Evolutionary conservation across 2,797 vertebrate species (phyloP).

Genomic region (Sebastes matsubarae): DNA sequence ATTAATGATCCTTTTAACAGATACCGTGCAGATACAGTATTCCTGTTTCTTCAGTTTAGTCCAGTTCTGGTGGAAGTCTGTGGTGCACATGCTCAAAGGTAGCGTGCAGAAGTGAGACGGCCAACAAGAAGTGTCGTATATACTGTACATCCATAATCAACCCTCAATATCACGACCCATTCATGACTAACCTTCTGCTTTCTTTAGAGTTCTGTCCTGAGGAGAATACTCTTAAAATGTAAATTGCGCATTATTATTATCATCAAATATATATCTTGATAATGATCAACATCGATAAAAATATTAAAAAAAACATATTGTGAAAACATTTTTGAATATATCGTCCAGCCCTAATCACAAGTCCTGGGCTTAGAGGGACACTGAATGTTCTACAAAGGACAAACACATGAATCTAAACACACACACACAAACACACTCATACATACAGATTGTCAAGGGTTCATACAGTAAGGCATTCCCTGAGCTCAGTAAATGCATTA

Average conservation of each 20-base stretch:
- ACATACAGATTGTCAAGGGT: neutral
- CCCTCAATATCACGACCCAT: neutral
- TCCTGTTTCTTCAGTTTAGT: neutral
- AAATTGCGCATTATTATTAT: neutral
- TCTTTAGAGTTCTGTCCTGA: neutral
- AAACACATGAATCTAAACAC: neutral
- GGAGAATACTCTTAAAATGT: neutral
- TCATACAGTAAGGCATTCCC: constrained; percentile 26
- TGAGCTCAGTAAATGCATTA: constrained; percentile 50
- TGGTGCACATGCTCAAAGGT: neutral
- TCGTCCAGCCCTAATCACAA: neutral
- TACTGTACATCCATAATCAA: neutral
- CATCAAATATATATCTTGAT: neutral
- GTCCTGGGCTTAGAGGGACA: neutral
- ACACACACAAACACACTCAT: neutral
- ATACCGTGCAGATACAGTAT: neutral
- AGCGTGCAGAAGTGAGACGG: neutral
- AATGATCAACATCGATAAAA: neutral
- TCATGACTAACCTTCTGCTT: neutral
- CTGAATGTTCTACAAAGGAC: neutral
- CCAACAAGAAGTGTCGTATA: neutral
- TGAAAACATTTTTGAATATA: too few species aligned
- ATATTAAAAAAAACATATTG: neutral
- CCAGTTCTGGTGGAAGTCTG: neutral
- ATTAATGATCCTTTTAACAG: neutral